phyloP scores from a whole-genome alignment of 2,113 vertebrate species.

The Orthonyx spaldingii region DNA sequence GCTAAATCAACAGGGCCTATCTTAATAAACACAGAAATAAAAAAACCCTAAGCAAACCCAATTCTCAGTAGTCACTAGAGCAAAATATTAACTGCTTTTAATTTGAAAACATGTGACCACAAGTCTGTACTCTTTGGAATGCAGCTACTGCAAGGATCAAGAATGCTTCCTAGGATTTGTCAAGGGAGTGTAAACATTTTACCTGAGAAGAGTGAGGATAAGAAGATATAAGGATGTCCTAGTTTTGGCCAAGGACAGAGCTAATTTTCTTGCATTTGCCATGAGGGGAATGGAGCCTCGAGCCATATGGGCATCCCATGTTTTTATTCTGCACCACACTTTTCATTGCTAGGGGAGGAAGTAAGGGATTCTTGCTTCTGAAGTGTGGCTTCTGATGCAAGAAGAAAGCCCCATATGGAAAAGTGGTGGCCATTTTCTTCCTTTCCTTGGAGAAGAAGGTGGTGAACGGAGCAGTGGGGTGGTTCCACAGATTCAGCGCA shows the following conservation, averaged over 20 bases:
- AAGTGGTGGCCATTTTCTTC: background rate
- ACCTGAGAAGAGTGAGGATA: background rate
- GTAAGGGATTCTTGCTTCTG: background rate
- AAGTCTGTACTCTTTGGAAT: background rate
- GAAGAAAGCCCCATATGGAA: fast-evolving
- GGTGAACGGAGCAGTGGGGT: fast-evolving
- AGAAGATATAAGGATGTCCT: too few relatives aligned
- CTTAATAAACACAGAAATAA: background rate
- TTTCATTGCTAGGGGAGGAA: background rate
- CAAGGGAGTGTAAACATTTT: background rate
- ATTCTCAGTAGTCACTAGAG: background rate
- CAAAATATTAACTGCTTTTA: conserved; percentile 28
- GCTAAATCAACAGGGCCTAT: background rate
- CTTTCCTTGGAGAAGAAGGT: background rate
- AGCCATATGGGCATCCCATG: too few relatives aligned
- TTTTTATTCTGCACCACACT: fast-evolving
- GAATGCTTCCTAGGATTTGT: background rate
- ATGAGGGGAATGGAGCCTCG: fast-evolving
- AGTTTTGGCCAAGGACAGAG: background rate
- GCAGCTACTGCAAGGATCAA: background rate
- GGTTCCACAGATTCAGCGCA: background rate
- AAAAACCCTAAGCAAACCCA: background rate
- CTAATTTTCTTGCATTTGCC: background rate
- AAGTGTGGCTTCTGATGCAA: background rate
- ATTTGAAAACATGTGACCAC: background rate